Percentiles rank a stretch among this genome's conserved stretches.
phyloP scores from a whole-genome alignment of 2,888 invertebrate species.

The Tanytarsus gracilentus region DNA sequence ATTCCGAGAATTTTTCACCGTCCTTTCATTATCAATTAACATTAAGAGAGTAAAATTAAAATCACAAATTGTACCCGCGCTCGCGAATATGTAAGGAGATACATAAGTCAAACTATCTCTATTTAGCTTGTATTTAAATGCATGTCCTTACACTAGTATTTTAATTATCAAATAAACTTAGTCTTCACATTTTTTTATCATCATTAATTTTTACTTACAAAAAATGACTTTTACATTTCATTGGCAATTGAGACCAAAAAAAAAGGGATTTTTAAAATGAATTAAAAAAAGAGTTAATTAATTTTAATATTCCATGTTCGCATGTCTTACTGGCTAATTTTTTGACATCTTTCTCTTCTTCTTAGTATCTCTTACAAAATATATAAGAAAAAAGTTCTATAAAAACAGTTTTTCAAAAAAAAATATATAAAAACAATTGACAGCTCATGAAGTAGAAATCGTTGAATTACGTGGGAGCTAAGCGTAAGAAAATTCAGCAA shows the following conservation, averaged over 20 bases:
- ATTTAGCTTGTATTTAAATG: not conserved
- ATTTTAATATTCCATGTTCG: conserved; percentile 16
- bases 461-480: no score
- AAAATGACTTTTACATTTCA: conserved; percentile 24
- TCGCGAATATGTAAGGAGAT: not conserved
- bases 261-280: not conserved
- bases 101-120: not conserved
- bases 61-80: conserved; percentile 18
- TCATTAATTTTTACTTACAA: conserved; percentile 23
- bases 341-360: not conserved
- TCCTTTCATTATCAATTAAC: not conserved
- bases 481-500: no score
- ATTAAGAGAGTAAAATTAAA: not conserved
- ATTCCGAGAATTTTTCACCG: not conserved
- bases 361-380: no score
- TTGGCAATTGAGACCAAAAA: conserved; percentile 28
- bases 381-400: no score
- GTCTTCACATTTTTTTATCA: no score
- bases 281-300: not conserved
- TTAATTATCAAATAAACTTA: no score
- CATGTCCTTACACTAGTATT: no score
- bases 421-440: no score
- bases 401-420: no score
- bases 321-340: no score
- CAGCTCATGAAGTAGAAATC: no score